phyloP scores from a whole-genome alignment of 2,113 vertebrate species.

The Formicarius rufipectus region DNA sequence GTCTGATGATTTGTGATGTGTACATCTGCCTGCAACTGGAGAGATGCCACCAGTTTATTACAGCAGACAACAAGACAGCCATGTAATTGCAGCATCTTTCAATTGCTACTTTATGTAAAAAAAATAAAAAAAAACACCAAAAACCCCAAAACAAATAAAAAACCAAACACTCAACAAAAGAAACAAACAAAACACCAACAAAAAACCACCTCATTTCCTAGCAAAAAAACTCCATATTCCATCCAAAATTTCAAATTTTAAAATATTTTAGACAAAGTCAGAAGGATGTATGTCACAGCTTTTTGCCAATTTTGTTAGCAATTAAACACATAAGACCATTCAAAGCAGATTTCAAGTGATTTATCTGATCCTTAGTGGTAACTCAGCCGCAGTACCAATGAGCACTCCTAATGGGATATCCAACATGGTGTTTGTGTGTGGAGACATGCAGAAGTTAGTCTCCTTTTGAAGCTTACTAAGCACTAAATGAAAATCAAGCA shows the following conservation, averaged over 20 bases:
- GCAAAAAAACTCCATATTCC: background rate
- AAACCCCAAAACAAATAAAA: no score
- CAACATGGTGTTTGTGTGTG: background rate
- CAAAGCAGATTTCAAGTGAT: background rate
- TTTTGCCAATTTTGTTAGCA: background rate
- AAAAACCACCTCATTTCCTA: background rate
- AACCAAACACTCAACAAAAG: no score
- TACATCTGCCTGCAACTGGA: conserved; percentile 10
- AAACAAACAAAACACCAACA: background rate
- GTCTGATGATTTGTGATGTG: conserved; percentile 9
- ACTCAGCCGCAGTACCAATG: background rate
- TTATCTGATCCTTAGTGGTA: background rate
- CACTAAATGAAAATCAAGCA: background rate
- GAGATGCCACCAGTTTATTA: conserved; percentile 1
- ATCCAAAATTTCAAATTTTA: background rate
- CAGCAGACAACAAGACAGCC: background rate
- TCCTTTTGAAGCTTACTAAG: background rate
- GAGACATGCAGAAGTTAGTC: background rate
- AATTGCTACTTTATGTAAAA: background rate
- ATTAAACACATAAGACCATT: background rate
- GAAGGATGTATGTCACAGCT: background rate
- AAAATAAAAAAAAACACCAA: no score
- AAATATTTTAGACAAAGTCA: background rate
- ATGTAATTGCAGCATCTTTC: background rate
- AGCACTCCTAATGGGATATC: background rate